Evolutionary conservation across 2,797 vertebrate genomes (phyloP).

Genomic region (Gallirallus australis): DNA sequence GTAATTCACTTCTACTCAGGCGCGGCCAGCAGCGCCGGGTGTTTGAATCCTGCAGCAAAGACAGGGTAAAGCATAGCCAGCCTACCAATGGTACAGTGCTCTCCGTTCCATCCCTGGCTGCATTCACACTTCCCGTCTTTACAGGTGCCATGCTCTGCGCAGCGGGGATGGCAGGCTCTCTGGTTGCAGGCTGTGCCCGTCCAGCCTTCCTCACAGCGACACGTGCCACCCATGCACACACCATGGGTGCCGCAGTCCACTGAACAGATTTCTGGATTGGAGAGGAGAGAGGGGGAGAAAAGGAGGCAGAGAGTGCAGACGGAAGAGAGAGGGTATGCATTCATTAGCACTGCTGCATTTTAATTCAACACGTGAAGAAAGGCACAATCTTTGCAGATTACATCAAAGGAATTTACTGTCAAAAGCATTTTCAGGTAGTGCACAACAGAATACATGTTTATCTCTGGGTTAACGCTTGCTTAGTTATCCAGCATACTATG

Average conservation of each 20-base stretch:
- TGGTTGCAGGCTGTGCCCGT: conserved; percentile 90
- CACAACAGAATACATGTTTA: background rate
- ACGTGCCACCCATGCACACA: conserved; percentile 91
- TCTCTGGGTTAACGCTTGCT: background rate
- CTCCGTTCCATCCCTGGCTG: conserved; percentile 98
- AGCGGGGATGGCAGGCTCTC: conserved; percentile 95
- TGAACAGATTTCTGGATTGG: conserved; percentile 86
- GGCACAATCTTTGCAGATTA: background rate
- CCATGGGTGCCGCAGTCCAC: conserved; percentile 93
- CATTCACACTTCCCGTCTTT: conserved; percentile 97
- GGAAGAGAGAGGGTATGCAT: background rate
- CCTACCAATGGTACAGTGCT: conserved; percentile 99
- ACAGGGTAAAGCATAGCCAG: background rate
- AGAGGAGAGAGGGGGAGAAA: background rate
- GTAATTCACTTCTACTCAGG: background rate
- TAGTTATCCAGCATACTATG: background rate
- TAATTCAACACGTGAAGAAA: background rate
- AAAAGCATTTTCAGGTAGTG: background rate
- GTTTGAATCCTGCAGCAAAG: background rate
- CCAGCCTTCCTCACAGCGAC: conserved; percentile 97
- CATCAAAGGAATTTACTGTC: background rate
- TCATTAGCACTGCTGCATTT: background rate
- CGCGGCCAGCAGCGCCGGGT: accelerated
- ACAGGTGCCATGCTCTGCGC: conserved; percentile 94
- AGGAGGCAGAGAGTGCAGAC: background rate